Evolutionary conservation across 2,113 vertebrate genomes (phyloP), one percentile per base, ranked within the genome.

Genomic region (Formicarius rufipectus): DNA sequence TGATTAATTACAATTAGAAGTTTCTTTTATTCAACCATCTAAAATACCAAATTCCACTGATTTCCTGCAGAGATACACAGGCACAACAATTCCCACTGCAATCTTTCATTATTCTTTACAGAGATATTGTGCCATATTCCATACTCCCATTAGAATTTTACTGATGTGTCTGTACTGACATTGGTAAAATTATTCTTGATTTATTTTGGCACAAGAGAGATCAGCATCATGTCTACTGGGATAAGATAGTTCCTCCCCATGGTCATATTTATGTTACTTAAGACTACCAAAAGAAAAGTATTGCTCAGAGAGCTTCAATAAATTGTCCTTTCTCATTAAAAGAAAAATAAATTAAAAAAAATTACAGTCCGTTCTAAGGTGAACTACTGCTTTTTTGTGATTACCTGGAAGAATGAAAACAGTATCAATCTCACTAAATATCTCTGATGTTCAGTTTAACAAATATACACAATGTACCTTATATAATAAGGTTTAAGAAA

Each of bases 11-110:
- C 83, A 84, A 68, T 28, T 68, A 31, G 10, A 90, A 80, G 35
- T 92, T 96, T 94, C 24, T 95, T 87, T 77, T 63, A 90, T 78
- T 96, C 71, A 89, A 23, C 74, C n/a, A 79, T 87, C 45, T 93
- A 79, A 88, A 96, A 90, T 75, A 90, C 88, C 39, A 88, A 91
- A 91, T 78, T 96, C 79, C 66, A 81, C 59, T 52, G 59, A 88
- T 85, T 93, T 96, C 95, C 82, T 95, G 88, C 87, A 88, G 95
- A 94, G 85, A 86, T 92, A 92, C 17, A 90, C 80, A 93, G 91
- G 55, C 71, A 95, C 44, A 93, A 84, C 47, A 91, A 94, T 89
- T 96, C 89, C 95, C 94, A 79, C 47, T 95, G 89, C 84, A 92
- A 63, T 95, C 20, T 95, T 85, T 87, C 91, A 91, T 87, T 95